Conservation (phyloP, 2,888 invertebrate genomes). For the Timema cristinae region DNA sequence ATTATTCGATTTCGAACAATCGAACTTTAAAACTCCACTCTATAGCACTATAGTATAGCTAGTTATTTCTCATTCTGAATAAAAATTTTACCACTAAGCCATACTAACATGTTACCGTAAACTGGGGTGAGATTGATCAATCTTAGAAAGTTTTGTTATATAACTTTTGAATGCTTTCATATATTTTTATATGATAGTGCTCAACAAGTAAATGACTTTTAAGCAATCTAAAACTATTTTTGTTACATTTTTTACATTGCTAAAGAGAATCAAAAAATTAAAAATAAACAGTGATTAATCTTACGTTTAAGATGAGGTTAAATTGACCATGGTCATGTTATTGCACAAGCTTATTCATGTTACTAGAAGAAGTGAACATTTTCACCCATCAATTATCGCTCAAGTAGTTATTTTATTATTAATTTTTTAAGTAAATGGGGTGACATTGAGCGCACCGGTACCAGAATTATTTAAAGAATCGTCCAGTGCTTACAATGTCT, state of each 20-base stretch:
- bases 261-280: no score
- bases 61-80: no score
- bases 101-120: no score
- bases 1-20: no score
- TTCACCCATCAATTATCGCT: background rate
- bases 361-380: conserved; percentile 1
- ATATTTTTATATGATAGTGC: background rate
- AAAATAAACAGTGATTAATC: conserved; percentile 8
- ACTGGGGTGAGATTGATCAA: conserved; percentile 5
- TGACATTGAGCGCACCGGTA: background rate
- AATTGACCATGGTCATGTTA: background rate
- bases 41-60: no score
- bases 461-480: no score
- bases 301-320: background rate
- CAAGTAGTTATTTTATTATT: background rate
- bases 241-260: no score
- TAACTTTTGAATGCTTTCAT: background rate
- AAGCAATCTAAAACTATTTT: no score
- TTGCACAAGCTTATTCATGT: background rate
- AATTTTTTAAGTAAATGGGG: background rate
- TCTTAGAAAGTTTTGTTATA: background rate
- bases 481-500: no score
- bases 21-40: no score
- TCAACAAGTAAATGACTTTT: no score
- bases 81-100: no score